A percentile compares a stretch with the other conserved stretches of the same genome.
Conservation (phyloP, 2,888 invertebrate genomes). For the Tineola bisselliella region DNA sequence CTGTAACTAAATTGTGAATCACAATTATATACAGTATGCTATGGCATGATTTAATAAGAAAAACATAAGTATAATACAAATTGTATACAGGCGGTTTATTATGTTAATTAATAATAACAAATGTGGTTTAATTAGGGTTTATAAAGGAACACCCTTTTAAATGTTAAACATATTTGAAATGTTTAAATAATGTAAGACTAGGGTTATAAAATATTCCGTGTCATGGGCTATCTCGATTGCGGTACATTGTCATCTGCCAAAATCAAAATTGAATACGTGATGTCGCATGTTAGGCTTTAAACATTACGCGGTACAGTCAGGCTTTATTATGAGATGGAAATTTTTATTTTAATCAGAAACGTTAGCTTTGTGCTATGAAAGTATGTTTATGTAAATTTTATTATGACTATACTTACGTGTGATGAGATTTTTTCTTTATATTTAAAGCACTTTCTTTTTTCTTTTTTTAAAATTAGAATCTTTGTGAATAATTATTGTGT, state of each 20-base stretch:
- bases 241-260: slow-evolving; percentile 22
- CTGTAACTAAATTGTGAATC: too few species aligned
- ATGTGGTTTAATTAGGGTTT: too few species aligned
- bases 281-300: slow-evolving; percentile 27
- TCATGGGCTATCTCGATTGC: slow-evolving; percentile 19
- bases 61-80: too few species aligned
- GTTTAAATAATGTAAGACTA: neutral
- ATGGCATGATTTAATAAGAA: too few species aligned
- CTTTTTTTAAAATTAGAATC: too few species aligned
- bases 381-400: slow-evolving; percentile 11
- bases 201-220: neutral
- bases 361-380: slow-evolving; percentile 8
- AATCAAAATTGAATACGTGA: slow-evolving; percentile 42
- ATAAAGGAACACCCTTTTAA: too few species aligned
- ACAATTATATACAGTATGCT: too few species aligned
- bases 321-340: slow-evolving; percentile 9
- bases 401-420: neutral
- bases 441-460: neutral
- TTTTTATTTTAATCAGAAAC: slow-evolving; percentile 13
- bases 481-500: too few species aligned
- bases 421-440: neutral
- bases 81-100: too few species aligned
- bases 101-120: too few species aligned
- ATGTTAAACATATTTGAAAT: too few species aligned
- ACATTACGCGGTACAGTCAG: neutral